Conservation (phyloP, 2,888 invertebrate genomes). For the Agrotis segetum region DNA sequence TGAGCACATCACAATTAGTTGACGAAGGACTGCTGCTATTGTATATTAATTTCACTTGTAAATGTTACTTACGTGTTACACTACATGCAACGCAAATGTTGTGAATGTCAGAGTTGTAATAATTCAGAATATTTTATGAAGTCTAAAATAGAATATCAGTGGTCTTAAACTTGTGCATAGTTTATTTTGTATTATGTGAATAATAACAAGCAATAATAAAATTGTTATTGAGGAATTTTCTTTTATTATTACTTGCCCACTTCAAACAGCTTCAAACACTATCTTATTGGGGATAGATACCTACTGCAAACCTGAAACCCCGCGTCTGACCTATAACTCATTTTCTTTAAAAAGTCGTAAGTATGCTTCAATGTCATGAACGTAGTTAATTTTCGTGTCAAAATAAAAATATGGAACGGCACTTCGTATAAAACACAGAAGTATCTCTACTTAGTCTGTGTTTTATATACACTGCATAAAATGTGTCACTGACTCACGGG, state of each 20-base stretch:
- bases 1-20: slow-evolving; percentile 83
- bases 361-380: too few relatives aligned
- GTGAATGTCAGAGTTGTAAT: slow-evolving; percentile 78
- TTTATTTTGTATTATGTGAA: slow-evolving; percentile 93
- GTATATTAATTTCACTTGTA: slow-evolving; percentile 80
- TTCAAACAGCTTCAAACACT: neutral
- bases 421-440: slow-evolving; percentile 2
- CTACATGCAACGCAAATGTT: slow-evolving; percentile 63
- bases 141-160: slow-evolving; percentile 84
- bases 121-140: slow-evolving; percentile 84
- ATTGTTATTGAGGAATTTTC: slow-evolving; percentile 89
- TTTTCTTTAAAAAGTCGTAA: too few relatives aligned
- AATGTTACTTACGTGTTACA: slow-evolving; percentile 62
- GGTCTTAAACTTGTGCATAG: slow-evolving; percentile 92
- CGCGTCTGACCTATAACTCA: too few relatives aligned
- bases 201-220: slow-evolving; percentile 92
- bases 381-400: too few relatives aligned
- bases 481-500: too few relatives aligned
- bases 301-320: too few relatives aligned
- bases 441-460: too few relatives aligned
- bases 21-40: slow-evolving; percentile 79
- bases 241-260: slow-evolving; percentile 29
- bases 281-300: neutral
- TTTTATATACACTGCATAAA: too few relatives aligned
- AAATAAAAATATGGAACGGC: neutral